Conservation (phyloP, 2,797 vertebrate species). For the Cossypha caffra region DNA sequence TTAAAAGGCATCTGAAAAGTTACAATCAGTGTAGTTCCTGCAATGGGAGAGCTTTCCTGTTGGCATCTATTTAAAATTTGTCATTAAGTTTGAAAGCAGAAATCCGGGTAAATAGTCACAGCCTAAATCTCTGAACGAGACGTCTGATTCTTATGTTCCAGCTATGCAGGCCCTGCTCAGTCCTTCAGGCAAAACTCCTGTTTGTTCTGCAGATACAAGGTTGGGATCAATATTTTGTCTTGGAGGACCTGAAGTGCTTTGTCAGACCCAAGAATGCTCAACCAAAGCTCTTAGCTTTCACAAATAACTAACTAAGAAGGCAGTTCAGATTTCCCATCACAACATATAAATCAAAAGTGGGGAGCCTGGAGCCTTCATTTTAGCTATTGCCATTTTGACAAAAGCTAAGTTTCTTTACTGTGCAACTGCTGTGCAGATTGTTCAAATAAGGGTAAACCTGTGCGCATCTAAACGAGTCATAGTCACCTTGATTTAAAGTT, state of each 20-base stretch:
- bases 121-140: not conserved
- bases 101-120: not conserved
- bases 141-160: not conserved
- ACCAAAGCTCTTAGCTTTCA: not conserved
- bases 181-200: not conserved
- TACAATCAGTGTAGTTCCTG: not conserved
- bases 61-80: not conserved
- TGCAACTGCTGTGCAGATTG: not conserved
- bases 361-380: not conserved
- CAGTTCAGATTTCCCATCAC: not conserved
- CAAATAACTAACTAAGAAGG: not conserved
- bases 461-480: not conserved
- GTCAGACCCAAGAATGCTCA: not conserved
- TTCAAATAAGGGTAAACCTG: not conserved
- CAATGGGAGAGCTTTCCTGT: not conserved
- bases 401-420: not conserved
- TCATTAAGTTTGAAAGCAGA: not conserved
- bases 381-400: not conserved
- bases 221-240: not conserved
- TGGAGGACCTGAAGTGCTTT: not conserved
- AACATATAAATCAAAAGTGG: not conserved
- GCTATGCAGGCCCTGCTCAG: not conserved
- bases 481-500: not conserved
- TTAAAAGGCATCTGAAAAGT: conserved; percentile 42
- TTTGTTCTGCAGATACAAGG: not conserved